phyloP scores from a whole-genome alignment of 2,888 invertebrate genomes.

The Adineta ricciae region DNA sequence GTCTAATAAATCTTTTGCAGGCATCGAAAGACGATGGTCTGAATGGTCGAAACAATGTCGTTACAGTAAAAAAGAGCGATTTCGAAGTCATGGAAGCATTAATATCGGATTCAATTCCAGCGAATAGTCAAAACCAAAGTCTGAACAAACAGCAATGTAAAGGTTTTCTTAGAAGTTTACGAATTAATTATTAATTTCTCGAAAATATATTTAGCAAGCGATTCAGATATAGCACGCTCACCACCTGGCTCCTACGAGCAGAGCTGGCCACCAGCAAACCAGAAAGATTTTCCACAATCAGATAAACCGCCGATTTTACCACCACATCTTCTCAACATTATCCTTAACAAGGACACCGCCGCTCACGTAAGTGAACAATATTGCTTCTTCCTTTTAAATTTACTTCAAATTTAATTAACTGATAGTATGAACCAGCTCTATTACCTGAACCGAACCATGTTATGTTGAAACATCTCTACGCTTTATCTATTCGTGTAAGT shows the following conservation, averaged over 20 bases:
- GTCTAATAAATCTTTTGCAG: neutral
- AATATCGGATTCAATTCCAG: conserved; percentile 63
- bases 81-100: conserved; percentile 97
- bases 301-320: conserved; percentile 91
- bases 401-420: neutral
- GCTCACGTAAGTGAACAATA: conserved; percentile 39
- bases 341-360: conserved; percentile 90
- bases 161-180: neutral
- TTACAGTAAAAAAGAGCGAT: conserved; percentile 80
- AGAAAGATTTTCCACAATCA: conserved; percentile 77
- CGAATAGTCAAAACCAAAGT: neutral
- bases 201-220: conserved; percentile 11
- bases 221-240: conserved; percentile 35
- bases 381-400: neutral
- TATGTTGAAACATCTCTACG: conserved; percentile 97
- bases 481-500: conserved; percentile 75
- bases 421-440: conserved; percentile 88
- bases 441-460: conserved; percentile 99
- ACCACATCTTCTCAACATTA: conserved; percentile 93
- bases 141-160: neutral
- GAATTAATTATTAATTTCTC: too few species aligned
- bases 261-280: neutral
- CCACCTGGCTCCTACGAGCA: conserved; percentile 51
- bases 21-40: conserved; percentile 26
- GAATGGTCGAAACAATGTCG: conserved; percentile 60